Base-by-base conservation (phyloP, 2,888 invertebrate genomes). In the Cephus nigrinus region DNA sequence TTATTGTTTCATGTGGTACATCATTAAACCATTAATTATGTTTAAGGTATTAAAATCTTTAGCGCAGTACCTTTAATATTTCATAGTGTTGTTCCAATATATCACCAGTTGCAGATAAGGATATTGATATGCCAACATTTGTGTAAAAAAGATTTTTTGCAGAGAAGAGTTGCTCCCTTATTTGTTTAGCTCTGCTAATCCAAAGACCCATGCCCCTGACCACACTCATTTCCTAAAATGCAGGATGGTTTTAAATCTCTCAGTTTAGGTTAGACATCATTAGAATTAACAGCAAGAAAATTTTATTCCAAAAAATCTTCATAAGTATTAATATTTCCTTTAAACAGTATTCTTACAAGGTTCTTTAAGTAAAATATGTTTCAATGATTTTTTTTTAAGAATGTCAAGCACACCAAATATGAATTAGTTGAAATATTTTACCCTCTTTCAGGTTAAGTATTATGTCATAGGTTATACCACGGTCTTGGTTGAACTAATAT, bases 61-160 rank as follows among this genome's bases (percentile, higher is more conserved):
- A 78, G 31, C 74, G 74, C 33, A 11, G 78, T 78, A 89, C 90
- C 82, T 89, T 93, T 75, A 93, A 89, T 69, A 94, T 93, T 92
- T 97, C 97, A 89, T 96, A 96, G 75, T 94, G 93, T 90, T 98
- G 98, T 90, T 97, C 96, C 68, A 98, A 89, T 4, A 95, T 84
- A 89, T 98, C 98, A 31, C 98, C 98, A 12, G 93, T 84, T 1
- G 94, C 94, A n/a, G 97, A 97, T 74, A 97, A 93, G 0, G 93
- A 92, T 79, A 95, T 92, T 0, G 97, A 97, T 84, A 98, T 94
- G 36, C 94, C 93, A 9, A 97, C 94, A 92, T 98, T 98, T 74
- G 98, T 98, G 83, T 94, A 93, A 76, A 97, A 92, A 81, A 97
- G 92, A 92, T 95, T 95, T 89, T 94, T 96, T 5, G 84, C 78